These are phyloP conservation scores for Anniella stebbinsi DNA, from an alignment of 2,797 vertebrate species.

Conservation along the genomic window DNA sequence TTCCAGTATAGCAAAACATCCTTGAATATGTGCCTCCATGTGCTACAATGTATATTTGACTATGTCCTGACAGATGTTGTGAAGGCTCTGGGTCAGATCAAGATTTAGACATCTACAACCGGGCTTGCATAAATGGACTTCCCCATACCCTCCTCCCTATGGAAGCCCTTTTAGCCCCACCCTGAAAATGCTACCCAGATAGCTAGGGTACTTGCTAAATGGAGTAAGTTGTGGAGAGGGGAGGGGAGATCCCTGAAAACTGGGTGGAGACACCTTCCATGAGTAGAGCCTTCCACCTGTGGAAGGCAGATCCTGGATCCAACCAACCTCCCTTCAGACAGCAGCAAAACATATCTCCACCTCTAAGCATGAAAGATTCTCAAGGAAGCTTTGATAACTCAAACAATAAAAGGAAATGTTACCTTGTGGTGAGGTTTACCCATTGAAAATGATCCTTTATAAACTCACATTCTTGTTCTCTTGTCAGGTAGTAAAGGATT, in stretches of 20 bases:
- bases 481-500: background rate
- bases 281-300: too few species aligned
- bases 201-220: too few species aligned
- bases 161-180: too few species aligned
- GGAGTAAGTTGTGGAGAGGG: too few species aligned
- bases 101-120: background rate
- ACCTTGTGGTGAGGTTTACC: slow-evolving; percentile 7
- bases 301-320: too few species aligned
- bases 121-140: too few species aligned
- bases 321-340: background rate
- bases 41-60: background rate
- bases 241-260: too few species aligned
- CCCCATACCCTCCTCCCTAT: too few species aligned
- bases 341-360: background rate
- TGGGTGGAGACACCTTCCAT: too few species aligned
- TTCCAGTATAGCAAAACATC: background rate
- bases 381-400: background rate
- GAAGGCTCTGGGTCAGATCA: background rate
- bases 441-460: background rate
- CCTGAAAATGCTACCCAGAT: background rate
- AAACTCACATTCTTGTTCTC: background rate
- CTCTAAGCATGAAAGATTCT: background rate
- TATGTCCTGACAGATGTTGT: background rate
- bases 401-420: background rate
- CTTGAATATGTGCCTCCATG: background rate